Percentiles rank a stretch among this genome's conserved stretches.
Evolutionary conservation across 2,797 vertebrate species (phyloP).

Genomic region (Allobates femoralis): DNA sequence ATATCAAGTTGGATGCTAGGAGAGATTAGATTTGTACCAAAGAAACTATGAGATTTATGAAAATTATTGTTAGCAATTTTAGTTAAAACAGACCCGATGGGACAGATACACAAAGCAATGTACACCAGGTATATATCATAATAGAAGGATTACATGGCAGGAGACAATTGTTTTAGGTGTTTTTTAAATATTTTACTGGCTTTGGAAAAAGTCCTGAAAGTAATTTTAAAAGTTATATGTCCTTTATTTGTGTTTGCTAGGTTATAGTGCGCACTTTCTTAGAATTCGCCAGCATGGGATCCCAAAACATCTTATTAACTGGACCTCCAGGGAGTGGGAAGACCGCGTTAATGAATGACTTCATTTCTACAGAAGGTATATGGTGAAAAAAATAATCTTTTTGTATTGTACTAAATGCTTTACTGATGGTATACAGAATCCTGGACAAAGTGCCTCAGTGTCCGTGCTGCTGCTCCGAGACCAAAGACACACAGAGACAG

Average conservation of each 20-base stretch:
- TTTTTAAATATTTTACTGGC: neutral
- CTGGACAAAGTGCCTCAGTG: too few relatives aligned
- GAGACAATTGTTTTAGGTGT: neutral
- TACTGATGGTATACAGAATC: neutral
- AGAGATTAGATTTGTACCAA: neutral
- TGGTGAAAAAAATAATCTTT: neutral
- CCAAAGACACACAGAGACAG: too few relatives aligned
- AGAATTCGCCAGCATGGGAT: slow-evolving; percentile 29
- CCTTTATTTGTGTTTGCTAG: neutral
- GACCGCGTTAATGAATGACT: slow-evolving; percentile 59
- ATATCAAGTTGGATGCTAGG: neutral
- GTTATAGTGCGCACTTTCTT: slow-evolving; percentile 57
- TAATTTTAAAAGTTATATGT: neutral
- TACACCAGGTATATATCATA: neutral
- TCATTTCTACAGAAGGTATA: slow-evolving; percentile 32
- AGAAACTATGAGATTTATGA: neutral
- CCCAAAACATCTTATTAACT: slow-evolving; percentile 40
- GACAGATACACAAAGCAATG: neutral
- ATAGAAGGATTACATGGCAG: neutral
- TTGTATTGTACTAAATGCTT: neutral
- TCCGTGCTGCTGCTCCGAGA: too few relatives aligned
- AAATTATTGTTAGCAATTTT: neutral
- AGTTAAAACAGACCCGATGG: neutral
- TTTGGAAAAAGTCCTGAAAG: neutral
- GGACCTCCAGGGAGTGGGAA: slow-evolving; percentile 48